These are phyloP conservation scores for Odontomachus brunneus DNA, from an alignment of 1,140 invertebrate genomes.

Conservation along the genomic window DNA sequence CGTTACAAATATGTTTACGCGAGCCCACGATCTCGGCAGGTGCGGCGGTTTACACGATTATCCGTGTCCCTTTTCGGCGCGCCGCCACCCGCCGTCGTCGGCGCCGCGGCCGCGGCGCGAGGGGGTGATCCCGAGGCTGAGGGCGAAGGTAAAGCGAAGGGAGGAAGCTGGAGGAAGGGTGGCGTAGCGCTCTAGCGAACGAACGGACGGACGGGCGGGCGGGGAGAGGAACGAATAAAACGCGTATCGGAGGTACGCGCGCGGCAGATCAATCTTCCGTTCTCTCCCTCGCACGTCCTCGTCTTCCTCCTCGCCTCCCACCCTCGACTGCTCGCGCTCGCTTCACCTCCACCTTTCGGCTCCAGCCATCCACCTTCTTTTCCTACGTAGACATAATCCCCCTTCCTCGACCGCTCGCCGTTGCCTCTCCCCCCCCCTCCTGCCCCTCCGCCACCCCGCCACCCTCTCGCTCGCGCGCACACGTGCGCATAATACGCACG, in stretches of 20 bases:
- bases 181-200: not conserved
- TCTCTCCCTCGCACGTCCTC: constrained; percentile 76
- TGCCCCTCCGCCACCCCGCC: not conserved
- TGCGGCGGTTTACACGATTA: constrained; percentile 70
- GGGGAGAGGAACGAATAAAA: constrained; percentile 80
- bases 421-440: no score
- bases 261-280: constrained; percentile 83
- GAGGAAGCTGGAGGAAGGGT: not conserved
- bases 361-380: constrained; percentile 77
- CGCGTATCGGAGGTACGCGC: constrained; percentile 78
- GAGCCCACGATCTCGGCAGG: constrained; percentile 47
- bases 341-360: constrained; percentile 73
- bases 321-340: constrained; percentile 10
- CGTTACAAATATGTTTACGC: constrained; percentile 65
- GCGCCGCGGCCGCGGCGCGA: not conserved
- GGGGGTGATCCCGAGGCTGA: constrained; percentile 3
- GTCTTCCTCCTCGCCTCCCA: constrained; percentile 45
- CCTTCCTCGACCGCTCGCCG: not conserved
- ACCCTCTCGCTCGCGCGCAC: constrained; percentile 11
- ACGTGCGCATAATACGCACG: constrained; percentile 68
- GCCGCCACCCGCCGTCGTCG: not conserved
- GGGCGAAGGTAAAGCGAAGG: no score
- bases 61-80: constrained; percentile 56
- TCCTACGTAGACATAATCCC: constrained; percentile 38
- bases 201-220: constrained; percentile 16